Evolutionary conservation across 92 coral and sea anemone genomes (phyloP).

Genomic region (Epizoanthus scotinus): DNA sequence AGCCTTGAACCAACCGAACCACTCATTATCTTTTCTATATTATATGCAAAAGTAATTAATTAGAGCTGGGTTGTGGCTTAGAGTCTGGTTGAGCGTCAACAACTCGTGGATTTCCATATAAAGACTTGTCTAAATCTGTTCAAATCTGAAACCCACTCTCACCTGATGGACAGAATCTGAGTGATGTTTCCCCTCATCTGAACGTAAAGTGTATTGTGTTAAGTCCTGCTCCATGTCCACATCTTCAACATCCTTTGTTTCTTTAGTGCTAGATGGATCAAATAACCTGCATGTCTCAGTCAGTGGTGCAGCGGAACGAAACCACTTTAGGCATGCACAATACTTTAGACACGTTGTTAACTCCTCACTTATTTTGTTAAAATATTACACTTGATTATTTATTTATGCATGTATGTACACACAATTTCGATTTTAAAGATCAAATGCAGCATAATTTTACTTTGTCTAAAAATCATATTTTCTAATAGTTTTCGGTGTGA

Average conservation of each 20-base stretch:
- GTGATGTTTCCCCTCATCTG: conserved; percentile 51
- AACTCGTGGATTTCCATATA: not conserved
- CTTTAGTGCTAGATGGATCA: conserved; percentile 5
- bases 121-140: not conserved
- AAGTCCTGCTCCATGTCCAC: conserved; percentile 56
- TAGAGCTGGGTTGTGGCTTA: not conserved
- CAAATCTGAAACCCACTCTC: not conserved
- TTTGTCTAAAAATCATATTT: too few species aligned
- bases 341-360: too few species aligned
- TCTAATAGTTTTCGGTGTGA: too few species aligned
- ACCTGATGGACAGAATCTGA: conserved; percentile 50
- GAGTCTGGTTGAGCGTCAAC: not conserved
- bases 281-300: not conserved
- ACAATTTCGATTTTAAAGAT: too few species aligned
- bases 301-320: not conserved
- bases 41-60: not conserved
- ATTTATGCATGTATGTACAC: too few species aligned
- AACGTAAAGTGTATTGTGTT: conserved; percentile 76
- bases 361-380: too few species aligned
- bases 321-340: not conserved
- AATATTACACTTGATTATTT: too few species aligned
- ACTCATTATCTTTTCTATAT: too few species aligned
- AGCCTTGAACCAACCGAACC: too few species aligned
- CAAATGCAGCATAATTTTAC: too few species aligned
- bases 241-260: conserved; percentile 12